Conservation (phyloP, 2,113 vertebrate species). For the Notechis scutatus region DNA sequence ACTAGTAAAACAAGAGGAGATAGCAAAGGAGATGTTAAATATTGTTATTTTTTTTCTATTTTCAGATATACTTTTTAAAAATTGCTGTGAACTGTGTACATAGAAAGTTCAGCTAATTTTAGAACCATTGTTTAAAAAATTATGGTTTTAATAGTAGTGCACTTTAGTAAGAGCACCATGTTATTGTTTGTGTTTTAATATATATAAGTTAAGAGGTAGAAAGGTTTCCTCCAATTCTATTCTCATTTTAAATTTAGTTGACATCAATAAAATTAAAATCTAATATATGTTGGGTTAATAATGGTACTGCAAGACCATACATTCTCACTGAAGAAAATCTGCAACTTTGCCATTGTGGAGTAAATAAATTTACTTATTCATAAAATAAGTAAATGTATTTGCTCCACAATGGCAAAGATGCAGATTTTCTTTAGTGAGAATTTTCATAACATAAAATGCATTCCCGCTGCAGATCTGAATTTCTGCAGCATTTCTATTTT, state of each 20-base stretch:
- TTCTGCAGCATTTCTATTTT: constrained; percentile 66
- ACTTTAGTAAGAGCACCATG: background rate
- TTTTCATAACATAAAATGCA: constrained; percentile 59
- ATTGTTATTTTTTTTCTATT: background rate
- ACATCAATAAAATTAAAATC: constrained; percentile 35
- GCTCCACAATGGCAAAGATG: too few relatives aligned
- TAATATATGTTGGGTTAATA: background rate
- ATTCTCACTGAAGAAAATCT: constrained; percentile 33
- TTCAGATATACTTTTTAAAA: background rate
- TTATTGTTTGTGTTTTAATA: background rate
- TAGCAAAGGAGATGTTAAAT: background rate
- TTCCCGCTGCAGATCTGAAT: constrained; percentile 74
- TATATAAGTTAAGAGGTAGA: background rate
- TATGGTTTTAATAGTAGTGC: background rate
- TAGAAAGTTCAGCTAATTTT: background rate
- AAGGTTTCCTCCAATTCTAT: background rate
- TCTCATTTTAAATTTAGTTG: background rate
- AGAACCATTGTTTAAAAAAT: background rate
- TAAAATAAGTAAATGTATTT: too few relatives aligned
- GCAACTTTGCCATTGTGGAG: constrained; percentile 14
- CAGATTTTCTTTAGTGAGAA: too few relatives aligned
- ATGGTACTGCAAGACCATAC: background rate
- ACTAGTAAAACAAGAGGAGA: background rate
- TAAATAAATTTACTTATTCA: constrained; percentile 55
- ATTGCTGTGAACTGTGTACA: background rate